Conservation (phyloP, 2,888 invertebrate species). For the Acrobasis suavella region DNA sequence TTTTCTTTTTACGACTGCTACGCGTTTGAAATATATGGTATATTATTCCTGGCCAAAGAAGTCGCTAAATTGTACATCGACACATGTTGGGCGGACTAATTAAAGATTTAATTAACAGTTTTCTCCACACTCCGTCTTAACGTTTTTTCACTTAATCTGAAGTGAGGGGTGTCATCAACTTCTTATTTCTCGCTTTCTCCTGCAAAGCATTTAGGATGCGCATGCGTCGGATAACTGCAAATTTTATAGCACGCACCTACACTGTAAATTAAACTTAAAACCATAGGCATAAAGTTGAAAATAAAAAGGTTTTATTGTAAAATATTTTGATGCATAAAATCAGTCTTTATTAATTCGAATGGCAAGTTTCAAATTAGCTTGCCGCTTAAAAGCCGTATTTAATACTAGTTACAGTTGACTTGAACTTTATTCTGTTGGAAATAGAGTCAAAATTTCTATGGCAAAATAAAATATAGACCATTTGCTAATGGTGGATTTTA, state of each 20-base stretch:
- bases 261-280: constrained; percentile 9
- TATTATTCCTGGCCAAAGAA: no score
- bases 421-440: constrained; percentile 18
- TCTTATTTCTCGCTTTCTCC: constrained; percentile 56
- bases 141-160: background rate
- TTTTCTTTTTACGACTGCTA: no score
- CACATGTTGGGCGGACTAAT: no score
- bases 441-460: constrained; percentile 32
- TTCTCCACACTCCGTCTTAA: background rate
- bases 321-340: constrained; percentile 12
- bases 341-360: constrained; percentile 15
- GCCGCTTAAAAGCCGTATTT: background rate
- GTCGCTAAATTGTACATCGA: no score
- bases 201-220: constrained; percentile 52
- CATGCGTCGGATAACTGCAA: constrained; percentile 38
- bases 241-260: constrained; percentile 12
- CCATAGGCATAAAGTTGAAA: background rate
- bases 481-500: constrained; percentile 64
- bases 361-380: constrained; percentile 18
- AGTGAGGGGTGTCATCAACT: constrained; percentile 19
- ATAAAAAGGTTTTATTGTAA: background rate
- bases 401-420: background rate
- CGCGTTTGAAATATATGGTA: no score
- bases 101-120: no score
- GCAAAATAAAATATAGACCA: constrained; percentile 63